Evolutionary conservation across 2,113 vertebrate species (phyloP).

Genomic region (Mus musculus): GRCm39 chr3:96833501-96834000

Average conservation of each 20-base stretch:
- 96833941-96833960: neutral
- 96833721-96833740: neutral
- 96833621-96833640: neutral
- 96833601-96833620: neutral
- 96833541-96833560: conserved; percentile 6
- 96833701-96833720: neutral
- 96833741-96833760: neutral
- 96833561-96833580: neutral
- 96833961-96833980: neutral
- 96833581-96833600: neutral
- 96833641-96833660: neutral
- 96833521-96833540: conserved; percentile 59
- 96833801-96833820: neutral
- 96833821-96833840: neutral
- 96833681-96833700: neutral
- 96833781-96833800: neutral
- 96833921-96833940: neutral
- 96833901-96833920: too few relatives aligned
- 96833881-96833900: too few relatives aligned
- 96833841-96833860: neutral
- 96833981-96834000: neutral
- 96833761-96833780: neutral
- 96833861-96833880: too few relatives aligned
- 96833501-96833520: conserved; percentile 73
- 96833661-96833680: neutral